A percentile compares a stretch with the other conserved stretches of the same genome.
Evolutionary conservation across 2,113 vertebrate genomes (phyloP).

Genomic region (Barnardius zonarius): DNA sequence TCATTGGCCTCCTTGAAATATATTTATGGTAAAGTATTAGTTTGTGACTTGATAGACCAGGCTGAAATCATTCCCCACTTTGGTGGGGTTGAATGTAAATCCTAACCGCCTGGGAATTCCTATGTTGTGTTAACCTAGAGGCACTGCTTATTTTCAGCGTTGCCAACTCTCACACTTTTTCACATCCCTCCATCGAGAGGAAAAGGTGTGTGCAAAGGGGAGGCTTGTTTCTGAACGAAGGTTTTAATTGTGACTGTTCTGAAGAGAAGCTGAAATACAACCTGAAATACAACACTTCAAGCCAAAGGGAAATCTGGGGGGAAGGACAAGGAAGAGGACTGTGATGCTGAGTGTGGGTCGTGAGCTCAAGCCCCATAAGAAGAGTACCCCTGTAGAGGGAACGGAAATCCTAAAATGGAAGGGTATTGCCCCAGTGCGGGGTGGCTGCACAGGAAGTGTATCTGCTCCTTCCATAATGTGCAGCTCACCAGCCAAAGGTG

Average conservation of each 20-base stretch:
- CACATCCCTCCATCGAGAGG: neutral
- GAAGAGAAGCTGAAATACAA: neutral
- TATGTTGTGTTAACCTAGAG: neutral
- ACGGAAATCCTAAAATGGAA: neutral
- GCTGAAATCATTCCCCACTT: neutral
- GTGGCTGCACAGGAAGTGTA: neutral
- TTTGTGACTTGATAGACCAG: neutral
- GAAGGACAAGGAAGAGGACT: neutral
- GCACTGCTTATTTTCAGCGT: neutral
- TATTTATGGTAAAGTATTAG: neutral
- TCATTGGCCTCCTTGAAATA: neutral
- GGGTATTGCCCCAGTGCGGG: fast-evolving
- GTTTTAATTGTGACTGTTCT: neutral
- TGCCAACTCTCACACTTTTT: neutral
- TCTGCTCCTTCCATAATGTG: neutral
- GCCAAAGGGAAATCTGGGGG: neutral
- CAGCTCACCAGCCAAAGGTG: neutral
- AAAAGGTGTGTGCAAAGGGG: neutral
- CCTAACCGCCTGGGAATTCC: neutral
- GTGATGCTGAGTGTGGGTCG: fast-evolving
- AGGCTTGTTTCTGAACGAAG: neutral
- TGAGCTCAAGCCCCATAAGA: neutral
- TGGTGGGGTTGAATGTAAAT: neutral
- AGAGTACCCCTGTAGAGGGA: neutral
- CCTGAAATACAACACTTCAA: neutral